phyloP scores from a whole-genome alignment of 1,140 invertebrate genomes.

The Pinna nobilis region DNA sequence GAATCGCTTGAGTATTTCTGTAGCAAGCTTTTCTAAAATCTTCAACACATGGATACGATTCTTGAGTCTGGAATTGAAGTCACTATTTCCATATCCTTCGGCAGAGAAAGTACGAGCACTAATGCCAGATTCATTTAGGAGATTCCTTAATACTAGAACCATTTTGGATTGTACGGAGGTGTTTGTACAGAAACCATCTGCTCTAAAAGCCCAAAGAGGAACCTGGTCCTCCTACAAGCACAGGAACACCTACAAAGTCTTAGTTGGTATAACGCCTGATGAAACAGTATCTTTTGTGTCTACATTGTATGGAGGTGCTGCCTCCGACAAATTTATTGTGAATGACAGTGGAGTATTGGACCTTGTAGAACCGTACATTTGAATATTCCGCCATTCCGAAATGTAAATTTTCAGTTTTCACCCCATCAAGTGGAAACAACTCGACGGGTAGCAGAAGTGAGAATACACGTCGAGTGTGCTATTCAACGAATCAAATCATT shows the following conservation, averaged over 20 bases:
- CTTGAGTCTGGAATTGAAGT: slow-evolving; percentile 11
- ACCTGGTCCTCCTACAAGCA: slow-evolving; percentile 34
- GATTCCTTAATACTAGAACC: slow-evolving; percentile 8
- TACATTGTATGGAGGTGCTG: slow-evolving; percentile 4
- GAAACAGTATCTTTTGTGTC: slow-evolving; percentile 17
- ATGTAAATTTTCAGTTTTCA: slow-evolving; percentile 24
- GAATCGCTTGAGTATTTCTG: slow-evolving; percentile 16
- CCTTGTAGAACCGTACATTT: slow-evolving; percentile 23
- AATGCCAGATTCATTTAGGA: slow-evolving; percentile 20
- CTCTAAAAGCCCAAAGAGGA: slow-evolving; percentile 21
- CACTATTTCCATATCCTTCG: slow-evolving; percentile 24
- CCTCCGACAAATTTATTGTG: slow-evolving; percentile 58
- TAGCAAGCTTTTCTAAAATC: slow-evolving; percentile 15
- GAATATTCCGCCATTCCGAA: slow-evolving; percentile 38
- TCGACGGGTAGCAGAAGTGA: slow-evolving; percentile 20
- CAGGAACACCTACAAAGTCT: slow-evolving; percentile 25
- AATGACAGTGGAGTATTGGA: slow-evolving; percentile 51
- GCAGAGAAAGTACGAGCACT: not conserved
- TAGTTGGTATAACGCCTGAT: slow-evolving; percentile 22
- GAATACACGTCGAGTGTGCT: slow-evolving; percentile 40
- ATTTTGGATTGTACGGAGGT: slow-evolving; percentile 37
- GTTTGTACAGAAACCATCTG: slow-evolving; percentile 19
- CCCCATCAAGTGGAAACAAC: slow-evolving; percentile 27
- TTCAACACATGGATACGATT: slow-evolving; percentile 33
- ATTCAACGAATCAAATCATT: slow-evolving; percentile 37